Conservation (phyloP, 2,888 invertebrate species). For the Eupithecia dodoneata region DNA sequence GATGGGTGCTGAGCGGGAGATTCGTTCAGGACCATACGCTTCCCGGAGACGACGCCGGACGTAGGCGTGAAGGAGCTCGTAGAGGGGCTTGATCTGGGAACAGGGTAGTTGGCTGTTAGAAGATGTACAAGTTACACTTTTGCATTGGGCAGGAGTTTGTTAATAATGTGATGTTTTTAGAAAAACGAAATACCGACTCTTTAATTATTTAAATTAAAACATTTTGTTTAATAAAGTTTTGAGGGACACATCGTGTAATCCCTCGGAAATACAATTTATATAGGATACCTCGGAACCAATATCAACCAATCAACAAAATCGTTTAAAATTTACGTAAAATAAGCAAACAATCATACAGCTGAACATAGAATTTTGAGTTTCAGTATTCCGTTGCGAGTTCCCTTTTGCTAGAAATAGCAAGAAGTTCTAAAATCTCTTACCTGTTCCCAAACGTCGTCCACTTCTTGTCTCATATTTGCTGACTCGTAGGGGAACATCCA, state of each 20-base stretch:
- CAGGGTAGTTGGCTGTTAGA: not conserved
- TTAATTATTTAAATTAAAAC: no score
- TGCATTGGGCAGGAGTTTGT: not conserved
- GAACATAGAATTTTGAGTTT: not conserved
- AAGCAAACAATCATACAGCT: no score
- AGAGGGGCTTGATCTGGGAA: slow-evolving; percentile 89
- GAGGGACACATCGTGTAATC: no score
- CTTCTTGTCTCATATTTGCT: slow-evolving; percentile 88
- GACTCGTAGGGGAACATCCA: slow-evolving; percentile 96
- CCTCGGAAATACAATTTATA: no score
- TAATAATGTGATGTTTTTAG: not conserved
- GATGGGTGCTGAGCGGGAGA: slow-evolving; percentile 91
- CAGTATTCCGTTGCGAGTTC: not conserved
- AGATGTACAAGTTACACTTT: not conserved
- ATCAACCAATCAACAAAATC: no score
- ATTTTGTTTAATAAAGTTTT: no score
- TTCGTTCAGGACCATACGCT: slow-evolving; percentile 92
- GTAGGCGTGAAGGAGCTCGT: slow-evolving; percentile 94
- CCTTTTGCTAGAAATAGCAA: not conserved
- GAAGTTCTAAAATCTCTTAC: slow-evolving; percentile 47
- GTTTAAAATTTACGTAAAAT: no score
- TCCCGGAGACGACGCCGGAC: slow-evolving; percentile 92
- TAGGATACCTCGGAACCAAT: no score
- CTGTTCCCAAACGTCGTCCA: slow-evolving; percentile 93
- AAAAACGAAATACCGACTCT: no score